Base-by-base conservation (phyloP, 2,888 invertebrate genomes). In the Pogonocherus hispidulus region DNA sequence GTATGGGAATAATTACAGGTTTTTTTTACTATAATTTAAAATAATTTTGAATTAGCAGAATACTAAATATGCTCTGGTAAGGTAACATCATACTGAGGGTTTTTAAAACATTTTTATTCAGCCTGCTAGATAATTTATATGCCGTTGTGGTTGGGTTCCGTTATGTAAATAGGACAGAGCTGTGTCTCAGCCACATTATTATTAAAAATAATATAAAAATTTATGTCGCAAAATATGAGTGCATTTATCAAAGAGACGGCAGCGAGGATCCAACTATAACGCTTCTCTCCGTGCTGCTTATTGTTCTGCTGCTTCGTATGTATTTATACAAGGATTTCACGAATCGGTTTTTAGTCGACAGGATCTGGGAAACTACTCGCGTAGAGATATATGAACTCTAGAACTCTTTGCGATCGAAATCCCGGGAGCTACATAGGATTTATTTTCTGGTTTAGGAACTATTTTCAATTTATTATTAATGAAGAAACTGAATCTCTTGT, bases 281-380 rank as follows among this genome's bases (percentile, higher is more conserved):
- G 75, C 69, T 76, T 74, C 71, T 75, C 76, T 71, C 66, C 73
- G 49, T 41, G 60, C 60, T 56, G 60, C 35, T 37, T 71, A 74
- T 75, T 78, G 78, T 79, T 79, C 76, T 79, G 76, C 77, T 78
- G 75, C 80, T 81, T 79, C 77, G 78, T 80, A 81, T 81, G 81
- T 81, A 81, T 81, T 81, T 81, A 81, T 80, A 81, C 80, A 76
- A 77, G 78, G 75, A 68, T 71, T 75, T 63, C 63, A 65, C 27
- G 72, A 71, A 77, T 77, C 73, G 76, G 78, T 79, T 79, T 80
- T 80, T 79, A 79, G 79, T 79, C 77, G 78, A 73, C 75, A 68
- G 74, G 76, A 73, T 73, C 68, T 74, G 64, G 68, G 59, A 70
- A 76, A 77, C 76, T 76, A 76, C 76, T 75, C 72, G 75, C 78